Base-by-base conservation (phyloP, 2,888 invertebrate genomes). In the Rhaphigaster nebulosa region DNA sequence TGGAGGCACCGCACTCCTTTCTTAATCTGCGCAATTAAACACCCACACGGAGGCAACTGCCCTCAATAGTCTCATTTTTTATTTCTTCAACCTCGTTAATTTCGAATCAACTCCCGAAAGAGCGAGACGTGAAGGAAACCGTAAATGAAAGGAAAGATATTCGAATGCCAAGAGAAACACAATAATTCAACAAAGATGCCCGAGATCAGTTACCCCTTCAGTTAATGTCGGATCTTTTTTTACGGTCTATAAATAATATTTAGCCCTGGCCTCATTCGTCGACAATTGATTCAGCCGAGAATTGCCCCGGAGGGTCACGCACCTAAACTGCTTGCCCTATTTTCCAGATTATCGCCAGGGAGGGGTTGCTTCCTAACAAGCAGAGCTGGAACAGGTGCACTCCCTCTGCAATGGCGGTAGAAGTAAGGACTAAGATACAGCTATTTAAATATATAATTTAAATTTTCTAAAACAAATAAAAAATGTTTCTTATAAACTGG, bases 311-410 rank as follows among this genome's bases (percentile, higher is more conserved):
- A 50, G 84, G 84, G 84, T 45, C 84, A 84, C 84, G 84, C 84
- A 84, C 84, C 84, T 84, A 41, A 84, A 50, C 84, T 50, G 45
- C 84, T 50, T 84, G 84, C 84, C 84, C 84, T 50, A 84, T 84
- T 84, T 84, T 84, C 41, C 45, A 18, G 41, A 84, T 84, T 15
- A 84, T 84, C 45, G 70, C 20, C 70, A 38, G 70, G 70, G 38
- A 23, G 20, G 70, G 34, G 70, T 38, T 20, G 70, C 34, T 76
- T 38, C 34, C 20, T 38, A 76, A 76, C 70, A 8, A 34, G 2
- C 70, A 29, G n/a, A 29, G 60, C 18, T n/a, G 60, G n/a, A 13
- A 12, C 29, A 76, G 38, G 20, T 23, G 8, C 2, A 38, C 0
- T 15, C 29, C 65, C 29, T 60, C 60, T 60, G 60, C 65, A 65